Conservation (phyloP, 2,797 vertebrate genomes). For the Siniperca obscura region DNA sequence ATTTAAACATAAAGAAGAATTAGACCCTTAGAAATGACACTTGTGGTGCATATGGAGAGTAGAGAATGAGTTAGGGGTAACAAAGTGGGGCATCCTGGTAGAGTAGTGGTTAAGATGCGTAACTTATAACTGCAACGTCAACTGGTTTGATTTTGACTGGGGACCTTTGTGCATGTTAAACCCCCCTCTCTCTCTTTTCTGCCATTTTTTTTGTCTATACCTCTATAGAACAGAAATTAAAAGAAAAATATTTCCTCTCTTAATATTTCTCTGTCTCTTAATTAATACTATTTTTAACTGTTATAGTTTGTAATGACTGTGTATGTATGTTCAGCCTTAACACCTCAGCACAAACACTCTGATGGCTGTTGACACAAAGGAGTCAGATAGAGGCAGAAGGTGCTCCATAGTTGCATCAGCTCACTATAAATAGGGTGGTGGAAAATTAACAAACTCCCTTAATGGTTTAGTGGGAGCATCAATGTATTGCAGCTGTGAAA, state of each 20-base stretch:
- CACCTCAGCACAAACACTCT: conserved; percentile 20
- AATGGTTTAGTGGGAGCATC: conserved; percentile 35
- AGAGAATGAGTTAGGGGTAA: neutral
- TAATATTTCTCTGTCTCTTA: neutral
- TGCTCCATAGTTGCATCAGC: conserved; percentile 48
- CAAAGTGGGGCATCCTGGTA: neutral
- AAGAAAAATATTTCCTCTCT: neutral
- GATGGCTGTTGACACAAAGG: conserved; percentile 49
- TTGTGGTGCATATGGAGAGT: neutral
- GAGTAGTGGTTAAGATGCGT: neutral
- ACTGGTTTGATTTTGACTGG: neutral
- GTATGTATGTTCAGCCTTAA: neutral
- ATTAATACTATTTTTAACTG: conserved; percentile 2
- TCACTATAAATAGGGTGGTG: conserved; percentile 46
- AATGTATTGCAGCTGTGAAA: conserved; percentile 50
- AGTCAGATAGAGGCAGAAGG: conserved; percentile 38
- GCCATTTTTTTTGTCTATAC: neutral
- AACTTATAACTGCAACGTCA: too few relatives aligned
- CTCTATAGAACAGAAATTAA: neutral
- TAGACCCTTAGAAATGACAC: neutral
- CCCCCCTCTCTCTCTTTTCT: neutral
- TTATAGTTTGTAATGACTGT: neutral
- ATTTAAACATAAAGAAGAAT: neutral
- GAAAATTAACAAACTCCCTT: conserved; percentile 46
- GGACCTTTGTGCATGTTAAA: neutral